Conservation (phyloP, 2,797 vertebrate genomes). For the Phrynocephalus vlangalii region DNA sequence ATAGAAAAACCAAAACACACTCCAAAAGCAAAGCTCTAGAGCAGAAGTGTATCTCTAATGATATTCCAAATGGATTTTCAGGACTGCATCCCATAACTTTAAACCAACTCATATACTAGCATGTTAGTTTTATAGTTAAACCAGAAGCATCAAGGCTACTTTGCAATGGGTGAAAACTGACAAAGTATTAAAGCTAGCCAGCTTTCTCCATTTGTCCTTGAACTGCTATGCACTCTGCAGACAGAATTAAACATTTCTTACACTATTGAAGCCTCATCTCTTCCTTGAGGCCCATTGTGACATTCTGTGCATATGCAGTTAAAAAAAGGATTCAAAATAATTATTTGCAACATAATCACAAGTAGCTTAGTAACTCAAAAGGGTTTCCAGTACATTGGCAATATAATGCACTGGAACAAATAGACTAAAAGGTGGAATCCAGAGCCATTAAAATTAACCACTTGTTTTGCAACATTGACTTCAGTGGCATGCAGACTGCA, state of each 20-base stretch:
- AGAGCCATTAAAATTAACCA: slow-evolving; percentile 11
- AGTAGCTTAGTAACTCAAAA: not conserved
- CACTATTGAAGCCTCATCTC: not conserved
- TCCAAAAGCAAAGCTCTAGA: no score
- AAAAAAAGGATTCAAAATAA: not conserved
- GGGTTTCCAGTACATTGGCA: slow-evolving; percentile 13
- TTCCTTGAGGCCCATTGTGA: not conserved
- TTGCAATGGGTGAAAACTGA: not conserved
- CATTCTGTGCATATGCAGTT: not conserved
- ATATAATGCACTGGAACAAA: slow-evolving; percentile 19
- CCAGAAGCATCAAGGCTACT: not conserved
- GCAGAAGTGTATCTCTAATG: no score
- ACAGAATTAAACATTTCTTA: not conserved
- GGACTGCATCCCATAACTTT: no score
- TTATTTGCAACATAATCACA: not conserved
- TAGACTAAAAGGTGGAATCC: not conserved
- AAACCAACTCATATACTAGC: no score
- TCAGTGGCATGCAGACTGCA: not conserved
- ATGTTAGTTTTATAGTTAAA: no score
- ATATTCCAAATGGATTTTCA: no score
- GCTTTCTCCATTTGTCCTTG: not conserved
- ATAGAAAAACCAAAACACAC: no score
- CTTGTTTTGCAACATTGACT: not conserved
- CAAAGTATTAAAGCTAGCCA: not conserved
- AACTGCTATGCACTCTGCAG: not conserved